These are phyloP conservation scores for Anthoptus insignis DNA, from an alignment of 2,888 invertebrate species.

Conservation along the genomic window DNA sequence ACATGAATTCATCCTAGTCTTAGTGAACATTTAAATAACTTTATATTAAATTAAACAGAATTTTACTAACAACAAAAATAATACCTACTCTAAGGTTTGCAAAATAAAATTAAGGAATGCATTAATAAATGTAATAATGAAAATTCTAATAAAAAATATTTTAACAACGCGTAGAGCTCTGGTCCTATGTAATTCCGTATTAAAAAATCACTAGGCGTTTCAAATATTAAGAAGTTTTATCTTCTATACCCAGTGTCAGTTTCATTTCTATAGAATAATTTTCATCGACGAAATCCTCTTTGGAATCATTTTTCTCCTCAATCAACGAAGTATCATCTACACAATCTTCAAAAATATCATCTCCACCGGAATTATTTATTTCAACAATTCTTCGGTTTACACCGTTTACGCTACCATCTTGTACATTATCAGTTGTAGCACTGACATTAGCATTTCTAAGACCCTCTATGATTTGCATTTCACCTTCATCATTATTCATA, in stretches of 20 bases:
- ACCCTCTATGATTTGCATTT: neutral
- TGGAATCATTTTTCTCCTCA: constrained; percentile 27
- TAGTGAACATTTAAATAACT: neutral
- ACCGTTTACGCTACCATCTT: constrained; percentile 31
- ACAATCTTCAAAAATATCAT: constrained; percentile 75
- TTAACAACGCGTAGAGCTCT: no score
- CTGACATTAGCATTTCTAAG: neutral
- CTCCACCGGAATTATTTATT: constrained; percentile 49
- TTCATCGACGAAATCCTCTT: constrained; percentile 60
- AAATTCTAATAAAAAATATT: no score
- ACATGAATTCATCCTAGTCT: no score
- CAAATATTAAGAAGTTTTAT: neutral
- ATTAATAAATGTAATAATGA: no score
- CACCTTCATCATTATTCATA: constrained; percentile 3
- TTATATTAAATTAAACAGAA: neutral
- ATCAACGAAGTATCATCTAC: constrained; percentile 54
- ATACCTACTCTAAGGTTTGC: neutral
- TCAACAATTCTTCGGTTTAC: constrained; percentile 29
- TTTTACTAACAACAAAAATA: constrained; percentile 2
- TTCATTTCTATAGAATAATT: constrained; percentile 80
- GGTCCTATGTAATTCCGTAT: no score
- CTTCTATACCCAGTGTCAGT: constrained; percentile 25
- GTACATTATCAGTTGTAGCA: constrained; percentile 14
- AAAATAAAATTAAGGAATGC: neutral
- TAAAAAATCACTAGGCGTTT: neutral